Conservation (phyloP, 2,113 vertebrate genomes). For the Pituophis catenifer region DNA sequence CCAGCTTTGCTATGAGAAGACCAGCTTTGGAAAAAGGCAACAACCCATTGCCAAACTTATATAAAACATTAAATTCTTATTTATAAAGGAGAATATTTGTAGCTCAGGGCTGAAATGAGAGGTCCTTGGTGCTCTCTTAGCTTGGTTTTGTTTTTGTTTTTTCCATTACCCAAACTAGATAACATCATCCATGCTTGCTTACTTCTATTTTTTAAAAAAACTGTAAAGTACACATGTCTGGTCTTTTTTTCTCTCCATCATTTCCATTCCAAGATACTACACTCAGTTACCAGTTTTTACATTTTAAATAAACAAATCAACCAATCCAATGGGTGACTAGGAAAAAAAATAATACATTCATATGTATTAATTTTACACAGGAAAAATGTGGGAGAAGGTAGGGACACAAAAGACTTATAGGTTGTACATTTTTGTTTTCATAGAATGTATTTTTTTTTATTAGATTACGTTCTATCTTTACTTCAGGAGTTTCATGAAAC, state of each 20-base stretch:
- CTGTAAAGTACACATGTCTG: neutral
- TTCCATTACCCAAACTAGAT: neutral
- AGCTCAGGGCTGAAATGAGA: neutral
- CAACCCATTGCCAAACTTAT: conserved; percentile 47
- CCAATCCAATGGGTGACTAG: neutral
- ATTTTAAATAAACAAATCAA: conserved; percentile 42
- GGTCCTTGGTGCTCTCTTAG: neutral
- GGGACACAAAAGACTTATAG: neutral
- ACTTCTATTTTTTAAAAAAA: neutral
- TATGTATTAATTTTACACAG: neutral
- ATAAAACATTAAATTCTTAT: conserved; percentile 16
- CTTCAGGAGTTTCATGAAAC: neutral
- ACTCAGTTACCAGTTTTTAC: conserved; percentile 45
- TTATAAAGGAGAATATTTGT: neutral
- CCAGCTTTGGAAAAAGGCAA: conserved; percentile 37
- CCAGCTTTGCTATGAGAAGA: neutral
- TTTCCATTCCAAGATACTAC: conserved; percentile 8
- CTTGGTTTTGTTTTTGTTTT: neutral
- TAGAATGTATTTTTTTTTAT: neutral
- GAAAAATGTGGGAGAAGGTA: neutral
- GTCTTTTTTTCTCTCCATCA: neutral
- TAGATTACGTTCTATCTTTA: neutral
- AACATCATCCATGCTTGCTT: neutral
- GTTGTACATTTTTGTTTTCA: neutral
- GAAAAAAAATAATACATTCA: conserved; percentile 8